Percentiles rank a stretch among this genome's conserved stretches.
phyloP scores from a whole-genome alignment of 2,888 invertebrate genomes.

The Acleris laterana region DNA sequence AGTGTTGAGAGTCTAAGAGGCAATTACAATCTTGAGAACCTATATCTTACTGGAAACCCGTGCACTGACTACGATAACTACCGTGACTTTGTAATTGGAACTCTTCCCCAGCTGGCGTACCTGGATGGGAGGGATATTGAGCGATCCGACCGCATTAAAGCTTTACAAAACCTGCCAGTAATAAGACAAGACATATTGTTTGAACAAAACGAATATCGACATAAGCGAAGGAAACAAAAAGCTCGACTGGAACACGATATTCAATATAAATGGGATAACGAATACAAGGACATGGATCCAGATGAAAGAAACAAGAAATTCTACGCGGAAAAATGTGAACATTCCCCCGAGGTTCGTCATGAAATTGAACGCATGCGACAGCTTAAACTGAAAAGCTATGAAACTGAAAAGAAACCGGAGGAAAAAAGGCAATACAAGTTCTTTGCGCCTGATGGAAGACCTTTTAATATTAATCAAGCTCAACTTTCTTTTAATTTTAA shows the following conservation, averaged over 20 bases:
- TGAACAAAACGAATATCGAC: constrained; percentile 78
- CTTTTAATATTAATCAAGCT: constrained; percentile 94
- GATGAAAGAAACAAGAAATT: constrained; percentile 86
- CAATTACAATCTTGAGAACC: constrained; percentile 87
- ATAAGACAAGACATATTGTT: constrained; percentile 79
- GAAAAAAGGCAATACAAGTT: constrained; percentile 75
- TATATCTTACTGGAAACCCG: constrained; percentile 94
- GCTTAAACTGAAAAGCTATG: constrained; percentile 68
- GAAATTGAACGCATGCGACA: constrained; percentile 88
- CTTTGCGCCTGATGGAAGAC: constrained; percentile 90
- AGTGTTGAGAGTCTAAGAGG: constrained; percentile 87
- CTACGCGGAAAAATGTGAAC: constrained; percentile 91
- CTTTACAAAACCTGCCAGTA: constrained; percentile 78
- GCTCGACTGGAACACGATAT: constrained; percentile 79
- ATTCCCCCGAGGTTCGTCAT: constrained; percentile 93
- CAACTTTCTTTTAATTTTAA: constrained; percentile 90
- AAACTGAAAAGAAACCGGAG: constrained; percentile 63
- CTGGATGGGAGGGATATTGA: constrained; percentile 92
- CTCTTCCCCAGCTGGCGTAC: constrained; percentile 89
- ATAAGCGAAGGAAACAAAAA: constrained; percentile 82
- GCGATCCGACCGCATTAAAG: constrained; percentile 91
- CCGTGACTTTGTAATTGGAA: constrained; percentile 92
- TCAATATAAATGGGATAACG: constrained; percentile 74
- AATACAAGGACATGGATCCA: constrained; percentile 81
- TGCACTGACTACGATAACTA: constrained; percentile 94